phyloP scores from a whole-genome alignment of 2,797 vertebrate genomes.

The Thaleichthys pacificus region DNA sequence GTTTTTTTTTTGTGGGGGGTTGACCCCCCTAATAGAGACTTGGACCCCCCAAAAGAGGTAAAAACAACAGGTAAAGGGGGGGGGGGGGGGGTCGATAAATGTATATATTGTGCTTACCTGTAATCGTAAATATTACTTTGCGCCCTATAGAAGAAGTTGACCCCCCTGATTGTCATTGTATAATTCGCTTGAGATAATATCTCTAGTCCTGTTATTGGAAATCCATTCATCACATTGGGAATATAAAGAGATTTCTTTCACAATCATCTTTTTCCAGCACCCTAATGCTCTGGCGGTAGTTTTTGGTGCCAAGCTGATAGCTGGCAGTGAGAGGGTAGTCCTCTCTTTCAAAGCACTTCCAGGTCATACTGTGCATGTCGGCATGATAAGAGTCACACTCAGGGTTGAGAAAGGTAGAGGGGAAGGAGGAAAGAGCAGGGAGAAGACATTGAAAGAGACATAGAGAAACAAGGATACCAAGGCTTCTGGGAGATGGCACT shows the following conservation, averaged over 20 bases:
- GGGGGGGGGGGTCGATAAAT: too few relatives aligned
- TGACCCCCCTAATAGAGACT: too few relatives aligned
- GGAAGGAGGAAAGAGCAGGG: neutral
- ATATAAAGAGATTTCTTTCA: neutral
- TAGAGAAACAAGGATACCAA: neutral
- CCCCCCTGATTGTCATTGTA: too few relatives aligned
- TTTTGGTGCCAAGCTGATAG: constrained; percentile 9
- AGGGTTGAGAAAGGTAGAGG: neutral
- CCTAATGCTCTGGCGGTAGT: neutral
- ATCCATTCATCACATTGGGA: neutral
- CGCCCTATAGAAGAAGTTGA: too few relatives aligned
- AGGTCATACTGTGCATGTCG: neutral
- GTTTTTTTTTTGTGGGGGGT: too few relatives aligned
- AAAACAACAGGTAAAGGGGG: too few relatives aligned
- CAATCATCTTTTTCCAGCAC: neutral
- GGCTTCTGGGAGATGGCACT: neutral
- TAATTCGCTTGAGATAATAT: neutral
- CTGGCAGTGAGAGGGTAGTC: neutral
- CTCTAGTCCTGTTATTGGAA: neutral
- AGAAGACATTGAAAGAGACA: neutral
- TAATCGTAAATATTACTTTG: too few relatives aligned
- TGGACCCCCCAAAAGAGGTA: too few relatives aligned
- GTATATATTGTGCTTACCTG: too few relatives aligned
- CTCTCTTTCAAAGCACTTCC: neutral
- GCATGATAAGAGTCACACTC: neutral